Evolutionary conservation across 2,113 vertebrate genomes (phyloP), one percentile per base, ranked within the genome.

Genomic region (Orycteropus afer): DNA sequence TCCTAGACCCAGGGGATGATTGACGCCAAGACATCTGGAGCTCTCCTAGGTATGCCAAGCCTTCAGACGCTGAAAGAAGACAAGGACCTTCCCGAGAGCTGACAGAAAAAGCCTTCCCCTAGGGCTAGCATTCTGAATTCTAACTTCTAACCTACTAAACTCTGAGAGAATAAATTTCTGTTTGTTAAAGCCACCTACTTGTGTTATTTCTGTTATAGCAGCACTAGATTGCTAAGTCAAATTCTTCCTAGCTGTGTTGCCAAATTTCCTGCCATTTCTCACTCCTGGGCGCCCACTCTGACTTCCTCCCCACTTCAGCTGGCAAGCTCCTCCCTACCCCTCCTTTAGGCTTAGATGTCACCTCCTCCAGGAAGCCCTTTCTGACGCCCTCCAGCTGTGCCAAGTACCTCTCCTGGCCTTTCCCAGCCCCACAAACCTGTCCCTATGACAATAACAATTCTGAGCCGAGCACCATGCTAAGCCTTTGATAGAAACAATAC

Each of bases 361-460:
- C 51, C 34, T 93, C 57, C 59, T 81, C 95, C 29, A 84, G 63
- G 57, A 94, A 86, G 79, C 57, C 79, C 59, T 74, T 40, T 67
- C 80, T n/a, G 77, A 87, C 32, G 82, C 17, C 76, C 47, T n/a
- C 8, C 12, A 51, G 47, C 34, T 15, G 45, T 15, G n/a, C 45
- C 59, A 32, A 18, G 17, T 32, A 65, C 42, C 63, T 27, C 61
- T 6, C 73, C 61, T 17, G 17, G 11, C 61, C 18, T 89, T 20
- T 71, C 69, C 25, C 18, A 61, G 59, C 17, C 47, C 85, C 34
- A 3, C 15, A 32, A 80, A 61, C 29, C 65, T 65, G 22, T 51
- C 63, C 63, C 53, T 42, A 32, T 27, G 82, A 78, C 49, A 59
- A 1, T 76, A 11, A 84, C 12, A 79, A 23, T 71, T 63, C 17